phyloP scores from a whole-genome alignment of 2,888 invertebrate genomes.

The Pocota personata region DNA sequence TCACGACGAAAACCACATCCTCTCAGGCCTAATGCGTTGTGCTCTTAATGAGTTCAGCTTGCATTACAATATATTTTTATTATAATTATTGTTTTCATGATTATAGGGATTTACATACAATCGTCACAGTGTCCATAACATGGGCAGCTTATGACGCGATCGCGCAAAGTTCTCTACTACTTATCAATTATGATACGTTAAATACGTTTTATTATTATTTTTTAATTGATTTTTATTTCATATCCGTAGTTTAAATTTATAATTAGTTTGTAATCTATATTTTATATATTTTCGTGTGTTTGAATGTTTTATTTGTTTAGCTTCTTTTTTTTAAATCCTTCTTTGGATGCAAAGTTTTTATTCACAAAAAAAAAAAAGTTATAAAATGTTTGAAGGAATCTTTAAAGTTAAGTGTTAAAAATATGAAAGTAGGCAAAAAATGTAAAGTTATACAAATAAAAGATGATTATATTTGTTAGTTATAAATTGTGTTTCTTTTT shows the following conservation, averaged over 20 bases:
- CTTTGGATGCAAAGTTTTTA: slow-evolving; percentile 12
- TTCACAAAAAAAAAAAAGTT: slow-evolving; percentile 15
- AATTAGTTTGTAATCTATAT: slow-evolving; percentile 49
- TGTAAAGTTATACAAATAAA: slow-evolving; percentile 57
- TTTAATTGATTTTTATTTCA: slow-evolving; percentile 20
- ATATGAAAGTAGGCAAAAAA: slow-evolving; percentile 13
- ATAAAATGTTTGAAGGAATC: slow-evolving; percentile 26
- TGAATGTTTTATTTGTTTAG: slow-evolving; percentile 26
- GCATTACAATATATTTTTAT: neutral
- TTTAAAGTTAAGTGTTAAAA: slow-evolving; percentile 53
- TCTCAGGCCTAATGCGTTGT: slow-evolving; percentile 6
- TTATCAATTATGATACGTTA: neutral
- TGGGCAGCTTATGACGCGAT: slow-evolving; percentile 39
- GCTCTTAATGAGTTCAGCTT: slow-evolving; percentile 1
- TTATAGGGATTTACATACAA: slow-evolving; percentile 1
- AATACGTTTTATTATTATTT: slow-evolving; percentile 4
- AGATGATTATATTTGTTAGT: slow-evolving; percentile 57
- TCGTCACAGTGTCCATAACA: slow-evolving; percentile 17
- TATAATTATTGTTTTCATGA: neutral
- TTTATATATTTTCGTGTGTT: slow-evolving; percentile 38
- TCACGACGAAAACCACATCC: slow-evolving; percentile 25
- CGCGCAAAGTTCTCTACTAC: slow-evolving; percentile 69
- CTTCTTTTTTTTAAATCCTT: neutral
- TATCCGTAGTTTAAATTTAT: slow-evolving; percentile 41
- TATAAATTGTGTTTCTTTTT: neutral